These are phyloP conservation scores for Prenolepis imparis DNA, from an alignment of 2,888 invertebrate species.

Conservation along the genomic window DNA sequence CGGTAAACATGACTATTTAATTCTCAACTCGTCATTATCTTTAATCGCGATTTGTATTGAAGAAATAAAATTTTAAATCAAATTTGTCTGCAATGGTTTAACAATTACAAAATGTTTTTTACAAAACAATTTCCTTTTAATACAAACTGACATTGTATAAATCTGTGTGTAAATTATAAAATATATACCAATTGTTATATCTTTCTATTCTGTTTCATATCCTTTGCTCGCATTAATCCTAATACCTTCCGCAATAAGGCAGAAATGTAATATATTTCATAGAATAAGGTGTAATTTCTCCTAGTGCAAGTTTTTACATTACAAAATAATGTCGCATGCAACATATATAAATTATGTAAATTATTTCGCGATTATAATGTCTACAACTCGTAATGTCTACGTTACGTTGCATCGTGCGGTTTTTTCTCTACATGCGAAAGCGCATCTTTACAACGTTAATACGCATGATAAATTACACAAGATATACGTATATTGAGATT, in stretches of 20 bases:
- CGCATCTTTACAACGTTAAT: constrained; percentile 3
- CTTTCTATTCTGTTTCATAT: constrained; percentile 11
- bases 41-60: background rate
- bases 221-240: background rate
- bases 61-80: constrained; percentile 4
- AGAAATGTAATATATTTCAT: constrained; percentile 9
- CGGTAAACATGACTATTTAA: constrained; percentile 27
- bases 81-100: background rate
- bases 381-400: background rate
- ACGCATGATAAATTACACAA: constrained; percentile 26
- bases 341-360: constrained; percentile 3
- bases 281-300: background rate
- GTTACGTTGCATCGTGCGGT: constrained; percentile 5
- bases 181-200: background rate
- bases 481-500: constrained; percentile 21
- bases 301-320: background rate
- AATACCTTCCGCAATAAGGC: background rate
- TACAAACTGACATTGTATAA: background rate
- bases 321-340: background rate
- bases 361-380: constrained; percentile 15
- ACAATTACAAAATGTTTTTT: constrained; percentile 10
- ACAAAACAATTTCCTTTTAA: background rate
- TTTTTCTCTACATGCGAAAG: constrained; percentile 3
- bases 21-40: background rate
- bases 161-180: constrained; percentile 16